These are phyloP conservation scores for Euthynnus affinis DNA, from an alignment of 2,797 vertebrate genomes.

Conservation along the genomic window DNA sequence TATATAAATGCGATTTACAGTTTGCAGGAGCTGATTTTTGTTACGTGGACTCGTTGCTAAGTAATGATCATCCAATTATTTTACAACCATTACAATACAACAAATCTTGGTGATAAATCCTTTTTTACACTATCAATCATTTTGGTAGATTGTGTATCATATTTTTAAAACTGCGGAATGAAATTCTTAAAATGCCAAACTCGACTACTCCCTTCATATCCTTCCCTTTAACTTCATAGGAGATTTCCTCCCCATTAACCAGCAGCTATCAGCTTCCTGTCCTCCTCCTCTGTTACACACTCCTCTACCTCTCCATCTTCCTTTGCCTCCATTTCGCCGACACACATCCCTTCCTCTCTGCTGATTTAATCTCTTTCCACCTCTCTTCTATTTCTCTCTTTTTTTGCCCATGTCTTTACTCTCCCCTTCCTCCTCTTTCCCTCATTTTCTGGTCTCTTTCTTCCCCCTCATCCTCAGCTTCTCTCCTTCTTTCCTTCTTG, in stretches of 20 bases:
- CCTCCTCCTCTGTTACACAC: slow-evolving; percentile 19
- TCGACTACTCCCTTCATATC: too few species aligned
- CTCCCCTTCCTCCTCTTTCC: background rate
- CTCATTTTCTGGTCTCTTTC: background rate
- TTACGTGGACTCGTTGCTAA: background rate
- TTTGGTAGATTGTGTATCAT: background rate
- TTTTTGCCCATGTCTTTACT: background rate
- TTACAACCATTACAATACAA: too few species aligned
- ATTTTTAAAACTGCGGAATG: background rate
- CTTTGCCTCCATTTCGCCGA: slow-evolving; percentile 26
- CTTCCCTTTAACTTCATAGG: too few species aligned
- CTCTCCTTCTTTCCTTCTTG: slow-evolving; percentile 25
- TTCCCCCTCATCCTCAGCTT: background rate
- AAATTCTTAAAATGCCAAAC: too few species aligned
- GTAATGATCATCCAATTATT: too few species aligned
- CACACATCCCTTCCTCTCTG: slow-evolving; percentile 23
- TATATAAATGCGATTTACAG: too few species aligned
- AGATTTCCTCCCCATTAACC: slow-evolving; percentile 15
- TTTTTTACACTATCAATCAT: background rate
- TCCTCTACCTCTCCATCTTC: slow-evolving; percentile 2
- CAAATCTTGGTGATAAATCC: background rate
- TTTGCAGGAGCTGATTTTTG: background rate
- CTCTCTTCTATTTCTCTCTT: background rate
- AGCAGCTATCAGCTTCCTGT: slow-evolving; percentile 26
- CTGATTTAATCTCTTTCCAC: slow-evolving; percentile 35